Evolutionary conservation across 2,113 vertebrate genomes (phyloP).

Genomic region (Alethe castanea): DNA sequence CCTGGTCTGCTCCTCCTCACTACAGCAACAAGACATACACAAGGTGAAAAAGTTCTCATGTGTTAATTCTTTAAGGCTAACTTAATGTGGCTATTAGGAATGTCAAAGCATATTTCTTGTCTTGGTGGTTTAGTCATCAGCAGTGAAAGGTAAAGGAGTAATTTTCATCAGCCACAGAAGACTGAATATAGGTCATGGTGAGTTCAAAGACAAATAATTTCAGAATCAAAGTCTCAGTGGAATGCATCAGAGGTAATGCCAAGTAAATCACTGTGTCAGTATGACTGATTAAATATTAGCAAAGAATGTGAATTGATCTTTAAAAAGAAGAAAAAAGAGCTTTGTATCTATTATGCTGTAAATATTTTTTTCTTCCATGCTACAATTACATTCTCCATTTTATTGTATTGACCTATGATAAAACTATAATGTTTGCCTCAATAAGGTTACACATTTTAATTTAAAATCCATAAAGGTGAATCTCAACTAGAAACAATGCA

Average conservation of each 20-base stretch:
- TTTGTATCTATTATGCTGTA: not conserved
- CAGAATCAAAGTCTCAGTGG: conserved; percentile 36
- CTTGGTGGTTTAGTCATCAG: conserved; percentile 26
- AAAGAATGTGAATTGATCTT: conserved; percentile 37
- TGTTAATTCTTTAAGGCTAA: not conserved
- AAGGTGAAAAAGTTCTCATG: not conserved
- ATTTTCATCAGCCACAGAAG: conserved; percentile 63
- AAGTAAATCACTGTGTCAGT: conserved; percentile 56
- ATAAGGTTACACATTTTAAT: conserved; percentile 41
- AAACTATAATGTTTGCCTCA: conserved; percentile 1
- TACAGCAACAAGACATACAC: not conserved
- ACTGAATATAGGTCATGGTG: conserved; percentile 48
- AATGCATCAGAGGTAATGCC: conserved; percentile 39
- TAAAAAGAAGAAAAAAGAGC: not conserved
- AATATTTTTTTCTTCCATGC: not conserved
- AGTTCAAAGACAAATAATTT: conserved; percentile 68
- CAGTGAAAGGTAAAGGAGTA: conserved; percentile 15
- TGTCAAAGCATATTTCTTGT: not conserved
- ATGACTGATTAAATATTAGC: conserved; percentile 59
- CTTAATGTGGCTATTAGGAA: not conserved
- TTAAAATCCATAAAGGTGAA: conserved; percentile 23
- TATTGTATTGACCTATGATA: not conserved
- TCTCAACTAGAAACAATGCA: not conserved
- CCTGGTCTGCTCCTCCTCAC: not conserved
- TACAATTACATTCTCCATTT: not conserved